Base-by-base conservation (phyloP, 2,888 invertebrate species). In the Hyalella azteca region DNA sequence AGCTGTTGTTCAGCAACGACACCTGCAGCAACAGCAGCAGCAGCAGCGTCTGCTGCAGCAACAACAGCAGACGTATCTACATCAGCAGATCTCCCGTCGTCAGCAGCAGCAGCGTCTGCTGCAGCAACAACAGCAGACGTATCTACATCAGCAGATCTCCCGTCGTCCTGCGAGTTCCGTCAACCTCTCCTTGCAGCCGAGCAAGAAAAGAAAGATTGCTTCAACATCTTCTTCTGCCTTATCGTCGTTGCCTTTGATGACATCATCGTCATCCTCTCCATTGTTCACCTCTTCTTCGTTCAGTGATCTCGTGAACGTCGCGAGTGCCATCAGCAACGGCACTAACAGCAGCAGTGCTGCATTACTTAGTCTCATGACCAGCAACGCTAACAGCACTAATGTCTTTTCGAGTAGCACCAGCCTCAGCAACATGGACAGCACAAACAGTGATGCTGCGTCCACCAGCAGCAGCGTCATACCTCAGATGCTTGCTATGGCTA, bases 401-500 rank as follows among this genome's bases (percentile, higher is more conserved):
- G 13, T 45, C 40, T 45, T 32, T 26, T 26, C 41, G 26, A 75
- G 26, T 9, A 45, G 75, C 75, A 45, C 41, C 15, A 79, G 73
- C 19, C 77, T 32, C 75, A 75, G 75, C 75, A 45, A 29, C 19
- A 78, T 48, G 13, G 80, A 36, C 19, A 36, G 36, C n/a, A 5
- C 66, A 29, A 36, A 49, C 49, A 22, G 22, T 19, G n/a, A 32
- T 45, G 29, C 50, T 54, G 45, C 39, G 45, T 49, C 29, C 11
- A 11, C 66, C 39, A 22, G 49, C 4, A 36, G 13, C 59, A 29
- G 78, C 41, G 66, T 79, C 32, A 50, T 79, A 4, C 83, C 83
- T 49, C 79, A 79, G 32, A 84, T 84, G 83, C 79, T 84, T 39
- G 84, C 82, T 7, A 82, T 84, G 32, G 81, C 84, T 5, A 82